phyloP scores from a whole-genome alignment of 2,113 vertebrate genomes.

The Girardinichthys multiradiatus region DNA sequence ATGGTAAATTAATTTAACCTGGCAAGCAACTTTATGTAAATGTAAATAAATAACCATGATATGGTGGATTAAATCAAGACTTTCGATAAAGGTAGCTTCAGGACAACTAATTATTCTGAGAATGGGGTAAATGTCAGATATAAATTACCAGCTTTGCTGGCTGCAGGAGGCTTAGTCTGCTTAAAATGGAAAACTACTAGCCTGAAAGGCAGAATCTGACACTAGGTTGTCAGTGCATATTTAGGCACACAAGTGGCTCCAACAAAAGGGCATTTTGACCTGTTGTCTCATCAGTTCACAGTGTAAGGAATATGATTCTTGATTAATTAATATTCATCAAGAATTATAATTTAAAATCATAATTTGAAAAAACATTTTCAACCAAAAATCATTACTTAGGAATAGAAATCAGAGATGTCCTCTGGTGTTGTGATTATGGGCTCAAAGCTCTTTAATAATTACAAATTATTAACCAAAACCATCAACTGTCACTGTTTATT shows the following conservation, averaged over 20 bases:
- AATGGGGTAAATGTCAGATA: constrained; percentile 57
- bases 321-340: no score
- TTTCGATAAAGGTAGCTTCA: constrained; percentile 26
- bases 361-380: no score
- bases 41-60: constrained; percentile 46
- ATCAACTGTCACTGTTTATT: no score
- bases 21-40: constrained; percentile 27
- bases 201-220: constrained; percentile 5
- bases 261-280: not conserved
- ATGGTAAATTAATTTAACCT: constrained; percentile 50
- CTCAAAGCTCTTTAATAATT: no score
- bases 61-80: constrained; percentile 37
- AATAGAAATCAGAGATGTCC: no score
- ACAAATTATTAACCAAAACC: no score
- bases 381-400: no score
- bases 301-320: no score
- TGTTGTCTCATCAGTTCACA: not conserved
- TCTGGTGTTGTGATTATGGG: no score
- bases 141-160: constrained; percentile 35
- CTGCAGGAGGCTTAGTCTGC: constrained; percentile 14
- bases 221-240: not conserved
- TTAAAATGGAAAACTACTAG: constrained; percentile 4
- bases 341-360: no score
- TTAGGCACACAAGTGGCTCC: not conserved
- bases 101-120: constrained; percentile 43